Evolutionary conservation across 1,140 invertebrate species (phyloP), one percentile per base, ranked within the genome.

Genomic region (Ips nitidus): DNA sequence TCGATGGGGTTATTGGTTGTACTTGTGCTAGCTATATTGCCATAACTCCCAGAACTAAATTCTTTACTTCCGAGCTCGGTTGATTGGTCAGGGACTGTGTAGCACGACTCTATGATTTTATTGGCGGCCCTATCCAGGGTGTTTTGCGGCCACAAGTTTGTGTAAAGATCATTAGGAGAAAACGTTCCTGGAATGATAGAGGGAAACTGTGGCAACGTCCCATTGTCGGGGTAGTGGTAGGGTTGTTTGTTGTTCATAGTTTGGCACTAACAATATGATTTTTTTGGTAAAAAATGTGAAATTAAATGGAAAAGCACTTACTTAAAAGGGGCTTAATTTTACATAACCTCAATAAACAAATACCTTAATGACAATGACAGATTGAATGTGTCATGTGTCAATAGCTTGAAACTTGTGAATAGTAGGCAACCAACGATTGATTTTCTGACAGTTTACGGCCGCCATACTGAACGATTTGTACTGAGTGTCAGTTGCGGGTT

Each of bases 1-100:
- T 63, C 52, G 39, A 75, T 71, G 2, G 70, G 69, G 41, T 74
- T 55, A 39, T 76, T 62, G 7, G 68, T 50, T 50, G 22, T 22
- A 1, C 45, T 22, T 8, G 7, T 63, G 64, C 76, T 74, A 40
- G 75, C 47, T 41, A 70, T 76, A 56, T 73, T 76, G 50, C 73
- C 75, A 43, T 70, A 77, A 56, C 72, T 77, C 4, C 68, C 70
- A n/a, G 77, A 76, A 62, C 75, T 77, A 52, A 76, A 67, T 67
- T 78, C 74, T 62, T 78, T 77, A 61, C 66, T 76, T 2, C 63
- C 65, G 4, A 77, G 75, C 62, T 77, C 76, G 41, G 75, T 75
- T 52, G 71, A 72, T 52, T 76, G 74, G 7, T 63, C 61, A 2
- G 45, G 47, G 41, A 52, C 38, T 38, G 39, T 53, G 52, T 63